phyloP scores from a whole-genome alignment of 2,888 invertebrate genomes.

The Metacarcinus magister region DNA sequence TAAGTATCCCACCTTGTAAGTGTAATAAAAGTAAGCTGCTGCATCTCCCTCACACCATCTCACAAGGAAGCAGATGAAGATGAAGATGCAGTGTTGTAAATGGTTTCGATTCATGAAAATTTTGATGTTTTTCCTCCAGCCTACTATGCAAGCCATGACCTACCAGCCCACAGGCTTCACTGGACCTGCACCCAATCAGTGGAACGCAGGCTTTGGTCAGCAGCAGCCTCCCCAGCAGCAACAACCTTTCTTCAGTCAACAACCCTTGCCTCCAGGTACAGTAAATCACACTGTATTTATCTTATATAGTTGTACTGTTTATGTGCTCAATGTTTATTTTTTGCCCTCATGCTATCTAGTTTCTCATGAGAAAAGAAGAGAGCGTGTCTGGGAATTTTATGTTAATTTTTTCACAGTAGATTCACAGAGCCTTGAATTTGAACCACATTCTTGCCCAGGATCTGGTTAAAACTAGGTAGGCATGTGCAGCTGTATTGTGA shows the following conservation, averaged over 20 bases:
- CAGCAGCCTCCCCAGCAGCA: slow-evolving; percentile 82
- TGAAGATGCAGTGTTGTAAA: not conserved
- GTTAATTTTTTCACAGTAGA: too few species aligned
- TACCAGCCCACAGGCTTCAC: slow-evolving; percentile 76
- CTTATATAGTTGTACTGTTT: too few species aligned
- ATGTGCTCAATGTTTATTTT: too few species aligned
- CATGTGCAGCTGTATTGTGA: too few species aligned
- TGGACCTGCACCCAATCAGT: slow-evolving; percentile 77
- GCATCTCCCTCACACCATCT: not conserved
- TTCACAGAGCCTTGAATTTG: too few species aligned
- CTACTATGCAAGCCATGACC: slow-evolving; percentile 79
- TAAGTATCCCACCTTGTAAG: slow-evolving; percentile 30
- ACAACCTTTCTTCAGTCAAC: slow-evolving; percentile 79
- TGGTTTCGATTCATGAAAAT: not conserved
- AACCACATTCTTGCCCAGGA: too few species aligned
- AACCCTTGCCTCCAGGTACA: slow-evolving; percentile 81
- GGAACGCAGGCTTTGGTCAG: slow-evolving; percentile 77
- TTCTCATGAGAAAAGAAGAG: too few species aligned
- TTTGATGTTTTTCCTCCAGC: slow-evolving; percentile 66
- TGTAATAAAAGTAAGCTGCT: not conserved
- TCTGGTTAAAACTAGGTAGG: too few species aligned
- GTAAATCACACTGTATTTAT: not conserved
- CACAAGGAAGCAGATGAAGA: not conserved
- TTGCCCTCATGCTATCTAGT: too few species aligned
- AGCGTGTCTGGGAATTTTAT: too few species aligned